Evolutionary conservation across 2,888 invertebrate species (phyloP).

Genomic region (Lycocerus yunnanus): DNA sequence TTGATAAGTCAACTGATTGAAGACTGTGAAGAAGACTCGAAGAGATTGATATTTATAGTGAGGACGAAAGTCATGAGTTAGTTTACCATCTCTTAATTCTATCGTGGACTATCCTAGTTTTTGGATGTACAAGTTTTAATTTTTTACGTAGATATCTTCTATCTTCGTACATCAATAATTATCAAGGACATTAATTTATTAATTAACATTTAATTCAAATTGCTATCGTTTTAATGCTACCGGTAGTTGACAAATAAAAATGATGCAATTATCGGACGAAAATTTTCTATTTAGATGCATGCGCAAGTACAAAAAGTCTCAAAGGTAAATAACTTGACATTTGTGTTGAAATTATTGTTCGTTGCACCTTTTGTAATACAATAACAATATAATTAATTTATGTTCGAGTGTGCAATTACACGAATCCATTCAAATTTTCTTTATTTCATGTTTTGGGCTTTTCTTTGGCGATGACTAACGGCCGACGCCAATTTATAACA

Average conservation of each 20-base stretch:
- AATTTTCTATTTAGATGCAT: not conserved
- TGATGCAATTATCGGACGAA: not conserved
- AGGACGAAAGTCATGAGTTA: slow-evolving; percentile 28
- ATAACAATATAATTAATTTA: slow-evolving; percentile 7
- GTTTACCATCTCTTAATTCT: slow-evolving; percentile 20
- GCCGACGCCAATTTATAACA: too few relatives aligned
- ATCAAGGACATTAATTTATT: slow-evolving; percentile 21
- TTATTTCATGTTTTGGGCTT: not conserved
- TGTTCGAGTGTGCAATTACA: slow-evolving; percentile 16
- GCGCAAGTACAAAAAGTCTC: not conserved
- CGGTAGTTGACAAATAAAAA: not conserved
- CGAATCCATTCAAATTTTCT: not conserved
- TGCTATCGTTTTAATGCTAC: not conserved
- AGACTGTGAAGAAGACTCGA: slow-evolving; percentile 21
- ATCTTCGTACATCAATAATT: slow-evolving; percentile 10
- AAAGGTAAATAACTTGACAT: slow-evolving; percentile 21
- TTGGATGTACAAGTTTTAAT: slow-evolving; percentile 19
- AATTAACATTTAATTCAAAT: not conserved
- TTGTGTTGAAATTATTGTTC: slow-evolving; percentile 10
- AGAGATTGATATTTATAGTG: slow-evolving; percentile 26
- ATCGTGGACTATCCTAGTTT: slow-evolving; percentile 24
- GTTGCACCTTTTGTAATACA: not conserved
- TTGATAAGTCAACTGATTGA: slow-evolving; percentile 15
- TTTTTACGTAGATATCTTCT: slow-evolving; percentile 20
- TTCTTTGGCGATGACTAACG: not conserved